phyloP scores from a whole-genome alignment of 2,797 vertebrate species.

The Lindbergichthys nudifrons region DNA sequence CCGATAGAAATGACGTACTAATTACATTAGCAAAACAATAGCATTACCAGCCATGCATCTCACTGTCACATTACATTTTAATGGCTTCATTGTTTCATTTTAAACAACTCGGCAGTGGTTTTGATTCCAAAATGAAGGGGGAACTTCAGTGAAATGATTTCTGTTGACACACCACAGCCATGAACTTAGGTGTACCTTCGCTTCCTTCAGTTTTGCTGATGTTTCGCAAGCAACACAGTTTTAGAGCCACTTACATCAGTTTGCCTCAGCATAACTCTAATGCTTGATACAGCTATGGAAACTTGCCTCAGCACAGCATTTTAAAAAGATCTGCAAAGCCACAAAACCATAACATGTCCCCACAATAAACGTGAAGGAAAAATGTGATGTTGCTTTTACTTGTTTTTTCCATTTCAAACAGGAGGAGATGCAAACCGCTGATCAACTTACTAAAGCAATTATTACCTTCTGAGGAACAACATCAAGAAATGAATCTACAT shows the following conservation, averaged over 20 bases:
- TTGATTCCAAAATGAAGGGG: background rate
- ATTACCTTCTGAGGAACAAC: background rate
- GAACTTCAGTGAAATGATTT: background rate
- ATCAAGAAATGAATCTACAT: constrained; percentile 1
- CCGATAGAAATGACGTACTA: background rate
- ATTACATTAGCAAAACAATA: background rate
- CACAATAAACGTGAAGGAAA: background rate
- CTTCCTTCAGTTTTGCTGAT: constrained; percentile 64
- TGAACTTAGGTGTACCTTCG: constrained; percentile 26
- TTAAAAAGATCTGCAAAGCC: constrained; percentile 44
- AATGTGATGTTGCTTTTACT: background rate
- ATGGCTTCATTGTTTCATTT: background rate
- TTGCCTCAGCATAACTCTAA: constrained; percentile 59
- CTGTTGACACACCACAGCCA: constrained; percentile 1
- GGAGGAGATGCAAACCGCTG: background rate
- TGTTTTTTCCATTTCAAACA: background rate
- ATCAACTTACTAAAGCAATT: constrained; percentile 13
- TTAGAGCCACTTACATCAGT: constrained; percentile 53
- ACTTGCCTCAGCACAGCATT: constrained; percentile 44
- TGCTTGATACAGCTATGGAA: constrained; percentile 30
- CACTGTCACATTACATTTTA: background rate
- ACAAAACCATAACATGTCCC: constrained; percentile 16
- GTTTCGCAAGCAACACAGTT: constrained; percentile 53
- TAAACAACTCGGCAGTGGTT: background rate
- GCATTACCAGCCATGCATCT: background rate